Evolutionary conservation across 2,888 invertebrate species (phyloP).

Genomic region (Torymus auratus): DNA sequence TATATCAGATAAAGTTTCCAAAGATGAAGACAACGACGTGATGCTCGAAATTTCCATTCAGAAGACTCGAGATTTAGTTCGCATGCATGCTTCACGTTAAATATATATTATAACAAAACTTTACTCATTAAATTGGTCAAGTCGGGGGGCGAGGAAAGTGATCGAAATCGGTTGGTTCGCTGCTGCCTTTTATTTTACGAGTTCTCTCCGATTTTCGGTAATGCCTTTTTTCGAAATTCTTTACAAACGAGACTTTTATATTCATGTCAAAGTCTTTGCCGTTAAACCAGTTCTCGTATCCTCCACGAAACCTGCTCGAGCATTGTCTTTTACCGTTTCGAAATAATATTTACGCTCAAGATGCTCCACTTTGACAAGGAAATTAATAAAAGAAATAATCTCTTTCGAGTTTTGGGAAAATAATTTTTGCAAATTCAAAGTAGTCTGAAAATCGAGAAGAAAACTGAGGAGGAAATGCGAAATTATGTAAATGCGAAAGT

Average conservation of each 20-base stretch:
- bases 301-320: too few species aligned
- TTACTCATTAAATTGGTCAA: constrained; percentile 29
- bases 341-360: too few species aligned
- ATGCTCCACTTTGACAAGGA: too few species aligned
- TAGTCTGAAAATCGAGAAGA: background rate
- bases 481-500: constrained; percentile 5
- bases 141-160: constrained; percentile 7
- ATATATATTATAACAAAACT: constrained; percentile 39
- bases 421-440: background rate
- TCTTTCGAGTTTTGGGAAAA: background rate
- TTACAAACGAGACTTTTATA: constrained; percentile 12
- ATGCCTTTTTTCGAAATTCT: constrained; percentile 18
- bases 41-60: background rate
- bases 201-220: constrained; percentile 8
- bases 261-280: background rate
- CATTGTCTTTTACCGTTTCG: too few species aligned
- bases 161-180: constrained; percentile 27
- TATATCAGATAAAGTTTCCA: too few species aligned
- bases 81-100: background rate
- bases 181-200: constrained; percentile 16
- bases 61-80: background rate
- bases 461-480: background rate
- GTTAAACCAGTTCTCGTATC: too few species aligned
- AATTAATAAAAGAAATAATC: too few species aligned
- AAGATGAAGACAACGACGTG: background rate